These are phyloP conservation scores for Thamnophis elegans DNA, from an alignment of 2,797 vertebrate species.

Conservation along the genomic window DNA sequence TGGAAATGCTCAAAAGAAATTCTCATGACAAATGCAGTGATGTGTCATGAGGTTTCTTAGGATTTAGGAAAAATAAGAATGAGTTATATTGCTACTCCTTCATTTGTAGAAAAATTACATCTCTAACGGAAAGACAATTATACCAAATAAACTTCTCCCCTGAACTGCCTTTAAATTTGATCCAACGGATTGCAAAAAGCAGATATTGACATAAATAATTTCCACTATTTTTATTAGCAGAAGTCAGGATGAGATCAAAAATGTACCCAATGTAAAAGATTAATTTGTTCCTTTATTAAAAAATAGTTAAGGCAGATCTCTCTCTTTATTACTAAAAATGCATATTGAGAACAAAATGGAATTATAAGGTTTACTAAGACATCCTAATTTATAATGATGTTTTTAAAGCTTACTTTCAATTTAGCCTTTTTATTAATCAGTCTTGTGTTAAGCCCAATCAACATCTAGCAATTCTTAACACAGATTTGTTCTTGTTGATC, in stretches of 20 bases:
- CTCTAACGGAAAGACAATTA: background rate
- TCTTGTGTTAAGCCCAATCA: background rate
- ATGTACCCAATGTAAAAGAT: background rate
- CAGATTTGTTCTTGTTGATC: slow-evolving; percentile 18
- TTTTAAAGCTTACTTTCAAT: slow-evolving; percentile 18
- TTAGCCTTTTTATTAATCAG: slow-evolving; percentile 33
- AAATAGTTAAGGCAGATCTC: background rate
- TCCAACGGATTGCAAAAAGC: background rate
- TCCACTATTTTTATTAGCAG: background rate
- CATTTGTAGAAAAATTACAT: background rate
- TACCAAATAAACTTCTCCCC: background rate
- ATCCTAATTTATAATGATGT: background rate
- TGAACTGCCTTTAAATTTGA: background rate
- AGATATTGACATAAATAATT: background rate
- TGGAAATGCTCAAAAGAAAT: slow-evolving; percentile 5
- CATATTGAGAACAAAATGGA: background rate
- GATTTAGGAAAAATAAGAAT: background rate
- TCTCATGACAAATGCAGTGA: background rate
- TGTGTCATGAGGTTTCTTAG: background rate
- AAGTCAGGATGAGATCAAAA: background rate
- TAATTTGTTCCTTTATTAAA: background rate
- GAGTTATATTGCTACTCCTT: background rate
- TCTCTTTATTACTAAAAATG: background rate
- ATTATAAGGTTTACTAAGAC: background rate
- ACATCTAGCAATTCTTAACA: background rate